Percentiles rank a stretch among this genome's conserved stretches.
Conservation (phyloP, 2,113 vertebrate genomes). For the Phoxinus phoxinus region DNA sequence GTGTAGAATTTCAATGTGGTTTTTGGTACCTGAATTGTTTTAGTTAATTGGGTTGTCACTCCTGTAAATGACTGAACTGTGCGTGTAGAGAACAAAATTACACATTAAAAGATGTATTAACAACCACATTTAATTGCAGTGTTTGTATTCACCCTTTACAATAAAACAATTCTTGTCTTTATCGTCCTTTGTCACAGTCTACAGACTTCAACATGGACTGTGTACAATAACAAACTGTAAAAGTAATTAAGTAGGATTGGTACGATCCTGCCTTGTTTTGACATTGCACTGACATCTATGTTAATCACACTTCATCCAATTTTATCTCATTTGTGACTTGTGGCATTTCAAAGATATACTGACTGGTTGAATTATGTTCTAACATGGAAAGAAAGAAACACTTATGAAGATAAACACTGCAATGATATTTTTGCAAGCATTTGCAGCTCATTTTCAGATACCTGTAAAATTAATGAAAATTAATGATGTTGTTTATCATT, state of each 20-base stretch:
- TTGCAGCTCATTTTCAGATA: constrained; percentile 8
- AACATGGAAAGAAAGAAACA: background rate
- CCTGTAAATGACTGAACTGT: too few relatives aligned
- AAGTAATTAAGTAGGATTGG: background rate
- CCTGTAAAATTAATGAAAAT: background rate
- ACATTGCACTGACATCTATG: background rate
- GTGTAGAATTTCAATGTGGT: too few relatives aligned
- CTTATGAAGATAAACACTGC: background rate
- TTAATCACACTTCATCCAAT: background rate
- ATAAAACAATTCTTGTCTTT: background rate
- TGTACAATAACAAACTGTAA: background rate
- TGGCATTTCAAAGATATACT: background rate
- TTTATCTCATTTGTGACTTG: background rate
- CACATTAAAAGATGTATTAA: too few relatives aligned
- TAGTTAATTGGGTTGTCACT: too few relatives aligned
- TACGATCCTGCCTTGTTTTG: background rate
- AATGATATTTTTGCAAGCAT: background rate
- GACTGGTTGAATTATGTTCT: background rate
- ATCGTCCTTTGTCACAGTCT: background rate
- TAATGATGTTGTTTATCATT: background rate
- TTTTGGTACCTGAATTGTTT: too few relatives aligned
- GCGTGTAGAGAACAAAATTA: too few relatives aligned
- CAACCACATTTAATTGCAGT: too few relatives aligned
- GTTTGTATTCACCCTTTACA: too few relatives aligned
- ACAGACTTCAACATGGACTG: background rate